A percentile compares a stretch with the other conserved stretches of the same genome.
phyloP scores from a whole-genome alignment of 2,888 invertebrate species.

The Leptopterna dolabrata region DNA sequence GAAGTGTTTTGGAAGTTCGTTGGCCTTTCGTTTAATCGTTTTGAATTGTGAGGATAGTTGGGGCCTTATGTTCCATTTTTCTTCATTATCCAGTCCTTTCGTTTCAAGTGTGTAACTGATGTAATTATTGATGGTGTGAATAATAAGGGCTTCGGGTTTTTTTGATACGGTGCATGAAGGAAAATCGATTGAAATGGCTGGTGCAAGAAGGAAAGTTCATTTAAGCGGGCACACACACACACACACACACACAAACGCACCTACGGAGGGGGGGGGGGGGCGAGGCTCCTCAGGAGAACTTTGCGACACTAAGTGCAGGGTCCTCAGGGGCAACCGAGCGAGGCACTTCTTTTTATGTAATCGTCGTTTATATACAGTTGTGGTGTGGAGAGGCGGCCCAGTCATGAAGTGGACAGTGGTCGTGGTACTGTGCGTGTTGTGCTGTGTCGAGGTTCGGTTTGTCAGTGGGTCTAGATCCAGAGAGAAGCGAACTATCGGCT shows the following conservation, averaged over 20 bases:
- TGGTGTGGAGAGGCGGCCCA: neutral
- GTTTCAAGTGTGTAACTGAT: no score
- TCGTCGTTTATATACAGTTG: constrained; percentile 47
- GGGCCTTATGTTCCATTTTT: no score
- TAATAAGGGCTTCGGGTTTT: no score
- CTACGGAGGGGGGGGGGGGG: neutral
- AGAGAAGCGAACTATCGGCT: constrained; percentile 59
- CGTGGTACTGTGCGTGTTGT: neutral
- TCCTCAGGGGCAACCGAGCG: constrained; percentile 5
- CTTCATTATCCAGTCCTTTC: no score
- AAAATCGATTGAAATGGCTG: neutral
- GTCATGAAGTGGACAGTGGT: constrained; percentile 48
- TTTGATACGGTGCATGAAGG: no score
- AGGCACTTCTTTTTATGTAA: constrained; percentile 25
- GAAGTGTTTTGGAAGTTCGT: no score
- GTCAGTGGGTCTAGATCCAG: neutral
- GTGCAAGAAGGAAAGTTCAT: neutral
- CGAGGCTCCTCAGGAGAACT: neutral
- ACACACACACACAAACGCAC: no score
- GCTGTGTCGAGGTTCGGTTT: neutral
- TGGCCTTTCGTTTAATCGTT: no score
- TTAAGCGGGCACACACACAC: neutral
- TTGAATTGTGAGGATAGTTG: no score
- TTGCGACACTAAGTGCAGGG: constrained; percentile 24
- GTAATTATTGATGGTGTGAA: no score